Evolutionary conservation across 2,888 invertebrate species (phyloP), one percentile per base, ranked within the genome.

Genomic region (Megastigmus dorsalis): DNA sequence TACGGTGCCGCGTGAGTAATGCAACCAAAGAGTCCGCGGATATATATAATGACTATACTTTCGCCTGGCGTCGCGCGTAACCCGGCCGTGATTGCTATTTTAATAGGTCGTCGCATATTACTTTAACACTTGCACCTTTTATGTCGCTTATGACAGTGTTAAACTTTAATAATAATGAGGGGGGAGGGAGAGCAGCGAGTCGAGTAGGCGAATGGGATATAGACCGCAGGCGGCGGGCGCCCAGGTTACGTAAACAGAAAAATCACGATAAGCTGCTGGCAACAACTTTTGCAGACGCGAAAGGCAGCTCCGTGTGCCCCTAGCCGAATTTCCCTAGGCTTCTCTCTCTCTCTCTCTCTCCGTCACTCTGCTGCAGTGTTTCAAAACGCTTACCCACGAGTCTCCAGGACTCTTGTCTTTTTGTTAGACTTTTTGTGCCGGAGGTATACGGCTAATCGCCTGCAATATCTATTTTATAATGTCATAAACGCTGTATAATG

Each of bases 41-140:
- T n/a, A n/a, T n/a, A n/a, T n/a, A 38, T 71, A 66, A 72, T 72
- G 52, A 72, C 66, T 72, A 52, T 73, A 74, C 74, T 76, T 77
- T 74, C 45, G 60, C 69, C 57, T 6, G 1, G 28, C 28, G n/a
- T 18, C 33, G 18, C 28, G 59, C 67, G 72, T 71, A 70, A 75
- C 63, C 48, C 67, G 73, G 63, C 76, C 73, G 68, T 45, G 70
- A 78, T 80, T 81, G 76, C 78, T 76, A 73, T 77, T 76, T n/a
- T 81, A 80, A 80, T 78, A 81, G 72, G 73, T 72, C 70, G 57
- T 76, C 66, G 50, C n/a, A n/a, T 45, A 30, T 68, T 55, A 67
- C 55, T 74, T 67, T 67, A 50, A 72, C 48, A 59, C 71, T 55
- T 30, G 28, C 48, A 23, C 62, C 45, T 52, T 45, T 57, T 52